These are phyloP conservation scores for Loris lydekkerianus DNA, from an alignment of 2,797 vertebrate genomes.

Conservation along the genomic window DNA sequence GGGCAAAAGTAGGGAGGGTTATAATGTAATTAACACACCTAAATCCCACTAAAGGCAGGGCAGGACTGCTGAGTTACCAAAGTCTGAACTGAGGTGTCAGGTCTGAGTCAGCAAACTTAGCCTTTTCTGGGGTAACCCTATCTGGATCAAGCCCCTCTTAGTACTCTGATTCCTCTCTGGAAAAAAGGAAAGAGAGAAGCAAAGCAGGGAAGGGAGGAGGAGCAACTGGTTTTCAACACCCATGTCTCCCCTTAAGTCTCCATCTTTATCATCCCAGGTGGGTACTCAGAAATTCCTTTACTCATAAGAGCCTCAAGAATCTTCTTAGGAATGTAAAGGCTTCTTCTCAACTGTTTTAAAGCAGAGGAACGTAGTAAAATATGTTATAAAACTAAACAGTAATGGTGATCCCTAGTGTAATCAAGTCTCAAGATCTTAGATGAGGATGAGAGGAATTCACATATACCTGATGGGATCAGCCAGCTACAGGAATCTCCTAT, in stretches of 20 bases:
- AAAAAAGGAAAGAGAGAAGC: background rate
- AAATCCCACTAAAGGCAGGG: background rate
- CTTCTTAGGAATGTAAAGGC: background rate
- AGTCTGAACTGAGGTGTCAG: background rate
- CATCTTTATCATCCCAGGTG: background rate
- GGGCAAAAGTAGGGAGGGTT: background rate
- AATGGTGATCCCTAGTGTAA: background rate
- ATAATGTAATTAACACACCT: background rate
- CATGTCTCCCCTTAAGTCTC: background rate
- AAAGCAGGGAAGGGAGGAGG: background rate
- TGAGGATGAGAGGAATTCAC: background rate
- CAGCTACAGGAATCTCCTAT: background rate
- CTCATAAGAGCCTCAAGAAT: conserved; percentile 8
- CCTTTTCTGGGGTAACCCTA: background rate
- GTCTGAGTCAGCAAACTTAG: conserved; percentile 11
- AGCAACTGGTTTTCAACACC: background rate
- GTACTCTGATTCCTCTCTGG: background rate
- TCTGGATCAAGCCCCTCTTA: background rate
- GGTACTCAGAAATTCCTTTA: conserved; percentile 23
- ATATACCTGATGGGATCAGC: background rate
- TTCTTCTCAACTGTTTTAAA: background rate
- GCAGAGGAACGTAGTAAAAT: background rate
- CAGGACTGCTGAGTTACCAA: background rate
- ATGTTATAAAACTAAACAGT: background rate
- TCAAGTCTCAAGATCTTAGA: background rate